Evolutionary conservation across 2,888 invertebrate genomes (phyloP).

Genomic region (Stegophylla sp.): DNA sequence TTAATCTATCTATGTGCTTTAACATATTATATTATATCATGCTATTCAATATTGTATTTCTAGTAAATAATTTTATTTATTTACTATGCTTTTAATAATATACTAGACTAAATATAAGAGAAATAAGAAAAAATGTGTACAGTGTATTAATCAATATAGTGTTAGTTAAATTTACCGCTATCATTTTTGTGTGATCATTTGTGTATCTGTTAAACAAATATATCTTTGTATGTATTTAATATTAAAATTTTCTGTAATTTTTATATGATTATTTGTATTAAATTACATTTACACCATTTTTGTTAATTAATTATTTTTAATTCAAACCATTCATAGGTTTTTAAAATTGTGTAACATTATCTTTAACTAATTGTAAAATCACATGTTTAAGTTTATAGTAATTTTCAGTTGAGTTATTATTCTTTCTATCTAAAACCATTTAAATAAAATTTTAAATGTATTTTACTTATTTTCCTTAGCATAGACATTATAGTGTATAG

Average conservation of each 20-base stretch:
- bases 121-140: constrained; percentile 16
- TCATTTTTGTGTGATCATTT: not conserved
- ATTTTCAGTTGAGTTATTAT: constrained; percentile 14
- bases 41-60: constrained; percentile 17
- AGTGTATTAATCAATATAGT: constrained; percentile 5
- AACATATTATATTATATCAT: not conserved
- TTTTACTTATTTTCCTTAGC: not conserved
- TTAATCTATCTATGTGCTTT: constrained; percentile 16
- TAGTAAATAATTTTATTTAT: constrained; percentile 23
- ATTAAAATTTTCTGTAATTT: not conserved
- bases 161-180: constrained; percentile 8
- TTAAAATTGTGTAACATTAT: constrained; percentile 9
- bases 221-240: not conserved
- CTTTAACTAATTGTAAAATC: not conserved
- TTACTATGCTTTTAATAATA: constrained; percentile 26
- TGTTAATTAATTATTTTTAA: not conserved
- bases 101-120: not conserved
- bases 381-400: not conserved
- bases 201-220: constrained; percentile 4
- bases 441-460: not conserved
- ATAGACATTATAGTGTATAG: not conserved
- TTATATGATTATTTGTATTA: constrained; percentile 3
- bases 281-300: constrained; percentile 8
- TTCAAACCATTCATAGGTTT: not conserved
- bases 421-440: not conserved